Conservation (phyloP, 2,113 vertebrate genomes). For the Brachyhypopomus gauderio region DNA sequence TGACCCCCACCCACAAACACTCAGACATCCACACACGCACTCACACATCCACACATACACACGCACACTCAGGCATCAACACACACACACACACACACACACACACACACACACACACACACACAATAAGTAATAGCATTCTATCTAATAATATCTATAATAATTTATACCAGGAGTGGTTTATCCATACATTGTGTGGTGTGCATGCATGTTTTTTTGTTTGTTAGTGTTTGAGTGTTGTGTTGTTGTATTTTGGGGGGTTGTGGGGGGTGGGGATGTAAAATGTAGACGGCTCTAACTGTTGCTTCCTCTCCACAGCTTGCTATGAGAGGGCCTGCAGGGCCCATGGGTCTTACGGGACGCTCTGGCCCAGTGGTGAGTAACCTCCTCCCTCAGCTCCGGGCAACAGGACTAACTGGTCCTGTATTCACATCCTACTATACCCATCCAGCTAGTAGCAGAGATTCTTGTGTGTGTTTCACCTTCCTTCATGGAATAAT, state of each 20-base stretch:
- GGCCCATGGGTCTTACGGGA: slow-evolving; percentile 97
- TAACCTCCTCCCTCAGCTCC: slow-evolving; percentile 40
- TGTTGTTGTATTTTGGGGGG: slow-evolving; percentile 26
- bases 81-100: not conserved
- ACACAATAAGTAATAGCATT: not conserved
- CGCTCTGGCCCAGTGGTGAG: slow-evolving; percentile 96
- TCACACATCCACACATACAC: not conserved
- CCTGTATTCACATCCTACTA: not conserved
- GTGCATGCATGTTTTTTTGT: not conserved
- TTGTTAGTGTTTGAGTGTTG: not conserved
- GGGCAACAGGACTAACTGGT: no score
- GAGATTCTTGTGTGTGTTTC: no score
- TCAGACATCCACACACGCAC: not conserved
- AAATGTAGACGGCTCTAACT: not conserved
- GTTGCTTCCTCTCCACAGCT: slow-evolving; percentile 76
- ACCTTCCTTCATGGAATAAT: no score
- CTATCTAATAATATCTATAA: not conserved
- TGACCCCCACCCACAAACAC: no score
- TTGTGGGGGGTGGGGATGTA: slow-evolving; percentile 36
- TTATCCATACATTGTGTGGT: no score
- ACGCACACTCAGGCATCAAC: not conserved
- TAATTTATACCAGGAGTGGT: no score
- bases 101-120: not conserved
- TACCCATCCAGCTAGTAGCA: not conserved
- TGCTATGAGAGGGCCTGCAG: slow-evolving; percentile 92